Conservation (phyloP, 1,140 invertebrate genomes). For the Helicoverpa zea region DNA sequence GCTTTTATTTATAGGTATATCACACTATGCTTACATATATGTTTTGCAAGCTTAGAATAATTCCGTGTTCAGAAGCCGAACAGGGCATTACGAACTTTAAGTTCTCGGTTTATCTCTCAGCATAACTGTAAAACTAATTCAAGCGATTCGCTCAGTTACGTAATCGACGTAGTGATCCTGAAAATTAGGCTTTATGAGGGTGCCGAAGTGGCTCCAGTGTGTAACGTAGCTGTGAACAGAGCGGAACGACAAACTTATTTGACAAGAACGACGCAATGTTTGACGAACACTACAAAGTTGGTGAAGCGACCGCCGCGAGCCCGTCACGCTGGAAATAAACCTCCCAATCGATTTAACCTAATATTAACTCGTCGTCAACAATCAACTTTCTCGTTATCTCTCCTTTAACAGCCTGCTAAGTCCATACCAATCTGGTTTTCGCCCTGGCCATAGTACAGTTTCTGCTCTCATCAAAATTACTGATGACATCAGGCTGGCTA, state of each 20-base stretch:
- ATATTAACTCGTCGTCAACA: no score
- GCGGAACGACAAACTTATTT: conserved; percentile 29
- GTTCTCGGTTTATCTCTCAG: neutral
- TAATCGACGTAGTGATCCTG: conserved; percentile 14
- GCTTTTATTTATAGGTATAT: no score
- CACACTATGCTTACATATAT: neutral
- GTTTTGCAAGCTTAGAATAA: neutral
- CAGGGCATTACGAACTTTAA: neutral
- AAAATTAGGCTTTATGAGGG: conserved; percentile 44
- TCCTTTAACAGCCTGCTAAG: no score
- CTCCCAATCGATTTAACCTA: conserved; percentile 23
- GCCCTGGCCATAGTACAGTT: no score
- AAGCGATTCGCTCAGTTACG: conserved; percentile 16
- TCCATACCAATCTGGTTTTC: no score
- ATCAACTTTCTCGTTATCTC: no score
- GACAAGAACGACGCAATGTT: conserved; percentile 41
- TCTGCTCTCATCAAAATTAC: no score
- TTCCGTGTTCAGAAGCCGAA: no score
- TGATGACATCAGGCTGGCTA: no score
- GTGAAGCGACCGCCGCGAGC: neutral
- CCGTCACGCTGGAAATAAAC: conserved; percentile 9
- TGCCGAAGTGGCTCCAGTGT: conserved; percentile 21
- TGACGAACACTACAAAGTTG: conserved; percentile 49
- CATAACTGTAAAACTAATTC: conserved; percentile 22
- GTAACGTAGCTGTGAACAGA: conserved; percentile 6